phyloP scores from a whole-genome alignment of 1,140 invertebrate species.

The Mylabris phalerata region DNA sequence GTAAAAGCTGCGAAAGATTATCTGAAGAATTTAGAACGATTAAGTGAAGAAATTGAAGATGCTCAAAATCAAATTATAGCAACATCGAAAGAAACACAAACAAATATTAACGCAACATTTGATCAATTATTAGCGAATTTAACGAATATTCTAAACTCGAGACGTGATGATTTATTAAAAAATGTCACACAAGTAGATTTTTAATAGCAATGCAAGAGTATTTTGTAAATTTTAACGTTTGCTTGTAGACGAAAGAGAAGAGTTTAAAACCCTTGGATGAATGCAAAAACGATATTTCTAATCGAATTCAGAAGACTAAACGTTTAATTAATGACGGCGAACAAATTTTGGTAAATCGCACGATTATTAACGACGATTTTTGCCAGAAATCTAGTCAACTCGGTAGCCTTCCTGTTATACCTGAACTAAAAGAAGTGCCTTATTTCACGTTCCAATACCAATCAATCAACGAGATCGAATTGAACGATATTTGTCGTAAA shows the following conservation, averaged over 20 bases:
- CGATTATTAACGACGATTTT: conserved; percentile 18
- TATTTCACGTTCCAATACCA: conserved; percentile 32
- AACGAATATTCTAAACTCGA: conserved; percentile 18
- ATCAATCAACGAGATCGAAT: conserved; percentile 15
- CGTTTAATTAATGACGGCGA: conserved; percentile 24
- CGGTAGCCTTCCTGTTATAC: conserved; percentile 31
- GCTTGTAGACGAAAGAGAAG: conserved; percentile 23
- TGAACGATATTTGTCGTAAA: conserved; percentile 22
- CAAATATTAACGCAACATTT: conserved; percentile 26
- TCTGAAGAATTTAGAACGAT: conserved; percentile 20
- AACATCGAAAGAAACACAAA: conserved; percentile 23
- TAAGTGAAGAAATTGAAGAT: conserved; percentile 22
- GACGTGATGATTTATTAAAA: conserved; percentile 23
- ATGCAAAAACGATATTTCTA: conserved; percentile 23
- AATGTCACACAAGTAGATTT: conserved; percentile 24
- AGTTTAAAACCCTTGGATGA: conserved; percentile 24
- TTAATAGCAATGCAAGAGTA: not conserved
- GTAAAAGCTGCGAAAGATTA: conserved; percentile 28
- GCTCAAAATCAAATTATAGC: conserved; percentile 26
- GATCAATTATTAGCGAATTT: conserved; percentile 21
- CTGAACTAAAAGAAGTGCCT: conserved; percentile 34
- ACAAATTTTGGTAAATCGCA: conserved; percentile 2
- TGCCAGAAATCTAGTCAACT: conserved; percentile 21
- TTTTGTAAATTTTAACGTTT: not conserved
- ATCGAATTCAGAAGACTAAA: conserved; percentile 25